Evolutionary conservation across 2,113 vertebrate species (phyloP).

Genomic region (Trematomus loennbergii): DNA sequence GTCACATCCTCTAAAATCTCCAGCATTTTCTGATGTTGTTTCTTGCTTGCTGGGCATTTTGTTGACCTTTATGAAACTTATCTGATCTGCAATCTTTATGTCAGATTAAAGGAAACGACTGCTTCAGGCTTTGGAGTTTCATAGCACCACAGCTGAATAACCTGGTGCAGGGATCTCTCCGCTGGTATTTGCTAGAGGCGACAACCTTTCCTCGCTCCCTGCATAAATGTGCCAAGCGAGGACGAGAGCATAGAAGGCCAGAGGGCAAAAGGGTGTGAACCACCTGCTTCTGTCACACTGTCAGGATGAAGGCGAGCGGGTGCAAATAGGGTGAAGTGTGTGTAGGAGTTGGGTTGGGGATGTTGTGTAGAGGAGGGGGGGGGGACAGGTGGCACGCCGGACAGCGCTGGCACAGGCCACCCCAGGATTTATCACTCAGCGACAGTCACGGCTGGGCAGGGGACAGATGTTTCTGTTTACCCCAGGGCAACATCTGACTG

Average conservation of each 20-base stretch:
- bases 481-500: constrained; percentile 79
- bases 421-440: constrained; percentile 79
- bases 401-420: constrained; percentile 76
- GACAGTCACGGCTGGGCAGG: constrained; percentile 78
- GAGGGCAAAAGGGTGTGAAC: constrained; percentile 80
- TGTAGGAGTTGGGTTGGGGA: constrained; percentile 48
- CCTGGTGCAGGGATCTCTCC: constrained; percentile 52
- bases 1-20: constrained; percentile 28
- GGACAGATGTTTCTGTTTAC: constrained; percentile 84
- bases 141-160: constrained; percentile 37
- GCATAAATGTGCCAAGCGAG: constrained; percentile 76
- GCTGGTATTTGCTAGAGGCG: constrained; percentile 72
- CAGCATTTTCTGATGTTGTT: background rate
- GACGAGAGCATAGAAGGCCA: constrained; percentile 81
- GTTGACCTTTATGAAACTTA: constrained; percentile 45
- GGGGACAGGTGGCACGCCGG: constrained; percentile 79
- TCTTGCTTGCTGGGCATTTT: constrained; percentile 15
- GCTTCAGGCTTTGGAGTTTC: constrained; percentile 29
- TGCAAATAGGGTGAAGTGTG: constrained; percentile 76
- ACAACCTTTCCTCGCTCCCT: constrained; percentile 70
- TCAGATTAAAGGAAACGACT: constrained; percentile 48
- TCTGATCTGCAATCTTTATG: constrained; percentile 39
- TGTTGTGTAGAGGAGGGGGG: constrained; percentile 70
- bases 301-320: constrained; percentile 77
- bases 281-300: constrained; percentile 85